Base-by-base conservation (phyloP, 2,797 vertebrate species). In the Pampus argenteus region DNA sequence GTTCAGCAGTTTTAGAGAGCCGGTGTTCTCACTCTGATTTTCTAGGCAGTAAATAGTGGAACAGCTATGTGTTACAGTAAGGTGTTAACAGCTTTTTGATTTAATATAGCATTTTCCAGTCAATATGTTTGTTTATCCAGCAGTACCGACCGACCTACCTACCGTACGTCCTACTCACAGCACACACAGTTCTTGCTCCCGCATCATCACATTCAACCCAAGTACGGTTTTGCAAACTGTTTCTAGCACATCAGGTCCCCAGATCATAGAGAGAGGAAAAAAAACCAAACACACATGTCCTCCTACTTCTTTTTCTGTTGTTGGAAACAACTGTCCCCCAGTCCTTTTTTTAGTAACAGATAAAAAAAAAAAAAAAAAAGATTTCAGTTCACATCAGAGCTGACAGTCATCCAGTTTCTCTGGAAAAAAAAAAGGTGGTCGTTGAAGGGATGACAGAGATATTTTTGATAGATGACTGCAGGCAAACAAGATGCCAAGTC, bases 1-100 rank as follows among this genome's bases (percentile, higher is more conserved):
- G 68, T 79, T 89, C 86, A 85, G 88, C 85, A 89, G 68, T 82
- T 82, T 75, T n/a, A n/a, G n/a, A n/a, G n/a, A n/a, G n/a, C n/a
- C n/a, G n/a, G n/a, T n/a, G n/a, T n/a, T n/a, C n/a, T n/a, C n/a
- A n/a, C n/a, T n/a, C n/a, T n/a, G n/a, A n/a, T n/a, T n/a, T n/a
- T 50, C 20, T 9, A 18, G 17, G 4, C 15, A 52, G 6, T 29
- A 36, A 55, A 48, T 13, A 0, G 3, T 40, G 36, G 9, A n/a
- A 20, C 8, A 5, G 7, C 22, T 38, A 22, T 28, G n/a, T 13
- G 18, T 56, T 71, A 59, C 54, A 62, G 36, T 9, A 5, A 4
- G 1, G 15, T 23, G 23, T 59, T 52, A 0, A 28, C 48, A 44
- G 78, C 9, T 40, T 49, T 52, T 5, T 47, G 49, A 23, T 71